Conservation (phyloP, 2,888 invertebrate genomes). For the Dryadula phaetusa region DNA sequence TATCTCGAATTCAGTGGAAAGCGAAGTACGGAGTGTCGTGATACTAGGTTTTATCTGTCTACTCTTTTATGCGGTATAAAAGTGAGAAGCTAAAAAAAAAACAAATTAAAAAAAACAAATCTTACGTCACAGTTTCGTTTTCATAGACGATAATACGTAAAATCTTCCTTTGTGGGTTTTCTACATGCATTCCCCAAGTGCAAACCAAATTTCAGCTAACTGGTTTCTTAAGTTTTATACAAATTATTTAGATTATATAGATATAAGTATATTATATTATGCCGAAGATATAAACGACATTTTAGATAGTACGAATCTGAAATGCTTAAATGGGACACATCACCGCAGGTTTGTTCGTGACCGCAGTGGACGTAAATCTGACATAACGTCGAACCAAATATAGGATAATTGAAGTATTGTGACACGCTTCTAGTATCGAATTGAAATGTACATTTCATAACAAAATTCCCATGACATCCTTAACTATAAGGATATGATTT, state of each 20-base stretch:
- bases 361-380: conserved; percentile 35
- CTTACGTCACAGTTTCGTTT: no score
- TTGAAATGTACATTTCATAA: conserved; percentile 5
- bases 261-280: not conserved
- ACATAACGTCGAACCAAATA: conserved; percentile 33
- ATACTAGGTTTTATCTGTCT: not conserved
- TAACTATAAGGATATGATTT: not conserved
- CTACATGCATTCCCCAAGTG: no score
- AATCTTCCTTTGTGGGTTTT: no score
- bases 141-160: no score
- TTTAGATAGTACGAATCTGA: conserved; percentile 20
- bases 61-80: no score
- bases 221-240: no score
- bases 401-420: conserved; percentile 35
- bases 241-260: no score
- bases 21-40: not conserved
- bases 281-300: not conserved
- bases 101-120: no score
- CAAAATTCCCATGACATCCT: not conserved
- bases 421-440: conserved; percentile 18
- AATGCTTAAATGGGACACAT: conserved; percentile 15
- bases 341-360: conserved; percentile 32
- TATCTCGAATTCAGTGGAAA: not conserved
- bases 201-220: no score
- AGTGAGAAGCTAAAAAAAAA: no score